A percentile compares a stretch with the other conserved stretches of the same genome.
phyloP scores from a whole-genome alignment of 2,113 vertebrate genomes.

The Centropus unirufus region DNA sequence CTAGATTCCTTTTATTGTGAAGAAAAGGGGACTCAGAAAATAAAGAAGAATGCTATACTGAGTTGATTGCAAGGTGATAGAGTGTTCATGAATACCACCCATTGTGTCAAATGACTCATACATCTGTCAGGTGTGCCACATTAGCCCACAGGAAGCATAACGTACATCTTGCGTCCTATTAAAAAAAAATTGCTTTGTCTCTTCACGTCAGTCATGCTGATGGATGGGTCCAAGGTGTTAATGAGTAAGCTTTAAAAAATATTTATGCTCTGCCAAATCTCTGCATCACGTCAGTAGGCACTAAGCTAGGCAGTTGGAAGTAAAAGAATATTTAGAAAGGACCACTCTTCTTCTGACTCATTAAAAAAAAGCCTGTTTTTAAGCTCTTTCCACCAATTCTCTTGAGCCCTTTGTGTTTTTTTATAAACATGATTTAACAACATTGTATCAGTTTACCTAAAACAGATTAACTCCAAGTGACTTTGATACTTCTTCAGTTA shows the following conservation, averaged over 20 bases:
- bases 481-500: conserved; percentile 66
- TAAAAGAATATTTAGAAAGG: conserved; percentile 68
- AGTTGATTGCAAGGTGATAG: conserved; percentile 43
- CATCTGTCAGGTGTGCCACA: conserved; percentile 77
- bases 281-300: conserved; percentile 65
- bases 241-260: conserved; percentile 76
- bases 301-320: conserved; percentile 69
- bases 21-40: conserved; percentile 42
- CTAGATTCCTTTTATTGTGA: conserved; percentile 61
- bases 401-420: conserved; percentile 50
- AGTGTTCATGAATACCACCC: conserved; percentile 64
- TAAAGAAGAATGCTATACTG: conserved; percentile 55
- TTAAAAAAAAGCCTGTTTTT: conserved; percentile 54
- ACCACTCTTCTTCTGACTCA: conserved; percentile 70
- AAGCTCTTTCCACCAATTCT: conserved; percentile 49
- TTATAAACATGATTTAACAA: conserved; percentile 74
- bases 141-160: conserved; percentile 73
- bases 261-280: conserved; percentile 74
- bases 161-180: conserved; percentile 57
- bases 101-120: conserved; percentile 73
- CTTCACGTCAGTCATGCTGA: conserved; percentile 74
- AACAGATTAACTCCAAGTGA: conserved; percentile 76
- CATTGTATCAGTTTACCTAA: conserved; percentile 77
- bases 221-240: conserved; percentile 72
- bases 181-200: conserved; percentile 71